Evolutionary conservation across 30 jellyfish, hydroid and myxozoan genomes (phyloP).

Genomic region (Sanderia malayensis): DNA sequence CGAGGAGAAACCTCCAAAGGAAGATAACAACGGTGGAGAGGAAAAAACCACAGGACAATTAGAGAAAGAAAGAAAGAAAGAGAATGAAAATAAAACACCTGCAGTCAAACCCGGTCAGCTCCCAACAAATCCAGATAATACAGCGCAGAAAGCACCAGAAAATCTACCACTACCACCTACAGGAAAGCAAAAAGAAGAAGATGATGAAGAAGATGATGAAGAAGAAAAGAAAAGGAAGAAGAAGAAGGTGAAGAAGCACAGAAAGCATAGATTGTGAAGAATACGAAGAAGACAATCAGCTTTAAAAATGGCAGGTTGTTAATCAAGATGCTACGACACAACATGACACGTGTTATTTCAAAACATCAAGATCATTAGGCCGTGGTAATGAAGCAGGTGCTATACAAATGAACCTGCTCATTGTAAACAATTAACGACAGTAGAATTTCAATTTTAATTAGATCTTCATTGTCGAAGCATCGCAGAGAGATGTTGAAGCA

Average conservation of each 20-base stretch:
- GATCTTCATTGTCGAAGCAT: too few species aligned
- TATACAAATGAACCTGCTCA: too few species aligned
- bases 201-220: neutral
- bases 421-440: too few species aligned
- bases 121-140: neutral
- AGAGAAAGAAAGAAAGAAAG: neutral
- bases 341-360: too few species aligned
- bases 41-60: conserved; percentile 12
- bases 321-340: too few species aligned
- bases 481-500: too few species aligned
- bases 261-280: too few species aligned
- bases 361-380: too few species aligned
- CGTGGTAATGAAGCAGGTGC: too few species aligned
- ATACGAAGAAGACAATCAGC: too few species aligned
- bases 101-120: conserved; percentile 5
- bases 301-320: neutral
- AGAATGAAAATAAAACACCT: neutral
- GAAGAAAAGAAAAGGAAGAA: neutral
- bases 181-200: neutral
- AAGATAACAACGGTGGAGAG: neutral
- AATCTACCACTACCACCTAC: neutral
- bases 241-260: too few species aligned
- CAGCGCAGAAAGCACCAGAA: neutral
- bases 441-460: too few species aligned
- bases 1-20: neutral